Percentiles rank a stretch among this genome's conserved stretches.
Evolutionary conservation across 2,113 vertebrate species (phyloP).

Genomic region (Talpa occidentalis): DNA sequence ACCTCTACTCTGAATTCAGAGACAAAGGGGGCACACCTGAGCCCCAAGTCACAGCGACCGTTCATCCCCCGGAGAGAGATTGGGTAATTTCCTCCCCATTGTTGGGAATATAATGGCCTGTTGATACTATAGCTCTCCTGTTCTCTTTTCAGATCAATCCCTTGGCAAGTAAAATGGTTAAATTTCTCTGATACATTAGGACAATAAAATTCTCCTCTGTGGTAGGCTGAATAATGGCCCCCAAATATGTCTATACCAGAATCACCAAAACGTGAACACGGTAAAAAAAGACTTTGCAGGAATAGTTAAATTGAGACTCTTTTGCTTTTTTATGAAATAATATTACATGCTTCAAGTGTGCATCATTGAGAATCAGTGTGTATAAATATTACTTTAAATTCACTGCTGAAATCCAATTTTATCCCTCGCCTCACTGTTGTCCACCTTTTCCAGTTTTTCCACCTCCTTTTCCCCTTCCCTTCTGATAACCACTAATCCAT

Average conservation of each 20-base stretch:
- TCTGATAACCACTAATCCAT: no score
- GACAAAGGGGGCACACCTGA: not conserved
- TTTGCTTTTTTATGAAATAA: no score
- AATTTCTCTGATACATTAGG: not conserved
- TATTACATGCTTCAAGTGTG: no score
- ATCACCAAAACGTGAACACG: not conserved
- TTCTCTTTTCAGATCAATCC: not conserved
- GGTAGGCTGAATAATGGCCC: not conserved
- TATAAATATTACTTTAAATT: no score
- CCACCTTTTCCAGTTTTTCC: no score
- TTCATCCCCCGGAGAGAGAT: not conserved
- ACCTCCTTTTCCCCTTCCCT: no score
- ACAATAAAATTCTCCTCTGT: not conserved
- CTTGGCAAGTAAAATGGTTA: not conserved
- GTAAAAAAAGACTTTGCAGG: not conserved
- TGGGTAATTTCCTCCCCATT: not conserved
- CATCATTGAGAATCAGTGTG: no score
- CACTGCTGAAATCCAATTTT: no score
- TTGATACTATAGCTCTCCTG: not conserved
- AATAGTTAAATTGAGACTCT: not conserved
- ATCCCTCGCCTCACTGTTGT: no score
- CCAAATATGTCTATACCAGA: not conserved
- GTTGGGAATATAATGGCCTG: not conserved
- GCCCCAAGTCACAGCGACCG: not conserved
- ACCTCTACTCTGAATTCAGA: not conserved